These are phyloP conservation scores for Thalassophryne amazonica DNA, from an alignment of 2,797 vertebrate species.

Conservation along the genomic window DNA sequence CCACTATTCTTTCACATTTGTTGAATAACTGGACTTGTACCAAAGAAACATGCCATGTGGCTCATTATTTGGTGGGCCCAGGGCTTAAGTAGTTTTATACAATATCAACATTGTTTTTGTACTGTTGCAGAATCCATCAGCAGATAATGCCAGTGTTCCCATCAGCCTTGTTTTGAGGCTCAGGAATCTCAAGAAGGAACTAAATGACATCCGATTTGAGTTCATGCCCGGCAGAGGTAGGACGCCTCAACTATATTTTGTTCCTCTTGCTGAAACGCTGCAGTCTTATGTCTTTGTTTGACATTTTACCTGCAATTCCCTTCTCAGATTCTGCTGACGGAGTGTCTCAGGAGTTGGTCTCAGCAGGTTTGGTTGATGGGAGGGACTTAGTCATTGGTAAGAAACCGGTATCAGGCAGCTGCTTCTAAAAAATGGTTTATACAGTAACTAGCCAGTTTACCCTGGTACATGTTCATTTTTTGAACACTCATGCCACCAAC, in stretches of 20 bases:
- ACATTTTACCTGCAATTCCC: background rate
- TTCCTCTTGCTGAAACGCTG: background rate
- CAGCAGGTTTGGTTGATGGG: conserved; percentile 92
- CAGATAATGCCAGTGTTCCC: conserved; percentile 72
- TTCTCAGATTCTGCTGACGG: conserved; percentile 91
- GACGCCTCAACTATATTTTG: background rate
- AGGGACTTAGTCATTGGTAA: conserved; percentile 87
- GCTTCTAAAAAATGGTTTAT: background rate
- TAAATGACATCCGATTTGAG: conserved; percentile 95
- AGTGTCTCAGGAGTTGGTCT: conserved; percentile 94
- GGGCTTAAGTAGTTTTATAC: background rate
- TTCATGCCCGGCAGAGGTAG: conserved; percentile 94
- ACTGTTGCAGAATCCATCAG: conserved; percentile 47
- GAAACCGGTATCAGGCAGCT: conserved; percentile 2
- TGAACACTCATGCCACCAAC: too few species aligned
- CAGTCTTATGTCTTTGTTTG: background rate
- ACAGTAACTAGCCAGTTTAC: too few species aligned
- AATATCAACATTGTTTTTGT: background rate
- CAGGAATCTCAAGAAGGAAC: conserved; percentile 94
- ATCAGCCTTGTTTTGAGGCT: conserved; percentile 93
- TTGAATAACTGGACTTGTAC: too few species aligned
- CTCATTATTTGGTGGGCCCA: too few species aligned
- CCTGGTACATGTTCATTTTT: too few species aligned
- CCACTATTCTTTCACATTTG: too few species aligned
- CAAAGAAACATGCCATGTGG: too few species aligned